Evolutionary conservation across 2,888 invertebrate genomes (phyloP).

Genomic region (Caenorhabditis sp.): DNA sequence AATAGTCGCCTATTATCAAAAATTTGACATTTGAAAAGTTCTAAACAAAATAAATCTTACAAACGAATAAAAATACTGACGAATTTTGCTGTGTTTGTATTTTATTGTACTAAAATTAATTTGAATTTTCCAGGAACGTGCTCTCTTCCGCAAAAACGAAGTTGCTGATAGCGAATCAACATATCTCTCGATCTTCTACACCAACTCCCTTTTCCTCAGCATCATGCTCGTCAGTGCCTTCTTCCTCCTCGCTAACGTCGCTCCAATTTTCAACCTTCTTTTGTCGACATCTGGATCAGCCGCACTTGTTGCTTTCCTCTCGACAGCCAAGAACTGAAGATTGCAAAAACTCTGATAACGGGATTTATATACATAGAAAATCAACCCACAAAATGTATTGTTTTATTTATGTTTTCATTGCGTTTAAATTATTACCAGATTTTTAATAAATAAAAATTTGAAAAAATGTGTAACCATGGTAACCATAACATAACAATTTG

Average conservation of each 20-base stretch:
- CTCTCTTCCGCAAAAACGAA: conserved; percentile 95
- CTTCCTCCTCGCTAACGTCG: conserved; percentile 87
- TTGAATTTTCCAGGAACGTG: conserved; percentile 78
- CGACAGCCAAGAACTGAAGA: conserved; percentile 80
- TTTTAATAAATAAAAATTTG: background rate
- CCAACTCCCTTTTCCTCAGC: conserved; percentile 93
- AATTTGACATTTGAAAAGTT: no score
- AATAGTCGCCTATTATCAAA: no score
- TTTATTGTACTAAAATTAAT: background rate
- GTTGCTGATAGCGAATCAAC: conserved; percentile 96
- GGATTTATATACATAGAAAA: conserved; percentile 7
- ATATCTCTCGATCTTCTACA: conserved; percentile 99
- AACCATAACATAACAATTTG: no score
- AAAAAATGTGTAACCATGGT: no score
- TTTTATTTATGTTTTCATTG: background rate
- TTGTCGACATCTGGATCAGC: conserved; percentile 88
- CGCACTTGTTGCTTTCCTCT: conserved; percentile 89
- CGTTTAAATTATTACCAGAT: conserved; percentile 1
- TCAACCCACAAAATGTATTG: background rate
- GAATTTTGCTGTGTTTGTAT: no score
- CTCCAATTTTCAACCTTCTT: conserved; percentile 90
- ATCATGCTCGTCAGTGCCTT: conserved; percentile 92
- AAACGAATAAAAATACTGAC: no score
- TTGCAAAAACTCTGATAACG: conserved; percentile 5
- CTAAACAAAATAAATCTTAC: no score